A percentile compares a stretch with the other conserved stretches of the same genome.
phyloP scores from a whole-genome alignment of 2,888 invertebrate genomes.

The Troides oblongomaculatus region DNA sequence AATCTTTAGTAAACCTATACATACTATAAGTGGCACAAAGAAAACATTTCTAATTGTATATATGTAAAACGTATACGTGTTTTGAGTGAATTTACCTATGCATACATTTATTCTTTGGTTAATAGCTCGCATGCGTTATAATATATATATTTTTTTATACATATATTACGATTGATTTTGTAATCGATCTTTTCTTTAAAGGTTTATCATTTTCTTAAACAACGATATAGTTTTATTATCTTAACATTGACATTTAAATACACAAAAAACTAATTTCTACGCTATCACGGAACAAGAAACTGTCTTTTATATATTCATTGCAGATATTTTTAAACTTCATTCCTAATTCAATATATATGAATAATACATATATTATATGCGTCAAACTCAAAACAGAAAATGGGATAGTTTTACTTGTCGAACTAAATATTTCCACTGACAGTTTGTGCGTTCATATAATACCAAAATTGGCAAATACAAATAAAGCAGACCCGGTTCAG shows the following conservation, averaged over 20 bases:
- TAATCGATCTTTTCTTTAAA: background rate
- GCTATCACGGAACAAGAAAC: constrained; percentile 53
- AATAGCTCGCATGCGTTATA: background rate
- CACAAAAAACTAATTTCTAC: constrained; percentile 35
- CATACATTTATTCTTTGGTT: background rate
- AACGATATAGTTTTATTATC: constrained; percentile 1
- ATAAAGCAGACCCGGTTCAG: constrained; percentile 7
- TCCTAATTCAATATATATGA: constrained; percentile 36
- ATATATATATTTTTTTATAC: background rate
- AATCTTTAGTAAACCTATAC: too few relatives aligned
- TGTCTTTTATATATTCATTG: constrained; percentile 58
- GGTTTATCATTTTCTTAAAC: background rate
- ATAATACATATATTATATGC: background rate
- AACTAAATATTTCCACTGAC: constrained; percentile 36
- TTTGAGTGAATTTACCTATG: constrained; percentile 1
- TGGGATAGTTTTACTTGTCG: constrained; percentile 5
- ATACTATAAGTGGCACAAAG: background rate
- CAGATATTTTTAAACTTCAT: constrained; percentile 66
- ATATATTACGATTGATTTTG: background rate
- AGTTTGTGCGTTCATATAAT: constrained; percentile 18
- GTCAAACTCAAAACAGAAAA: constrained; percentile 35
- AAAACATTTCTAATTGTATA: background rate
- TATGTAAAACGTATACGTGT: constrained; percentile 19
- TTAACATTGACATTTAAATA: constrained; percentile 14
- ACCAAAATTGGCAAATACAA: constrained; percentile 1